Conservation (phyloP, 2,888 invertebrate species). For the Griposia aprilina region DNA sequence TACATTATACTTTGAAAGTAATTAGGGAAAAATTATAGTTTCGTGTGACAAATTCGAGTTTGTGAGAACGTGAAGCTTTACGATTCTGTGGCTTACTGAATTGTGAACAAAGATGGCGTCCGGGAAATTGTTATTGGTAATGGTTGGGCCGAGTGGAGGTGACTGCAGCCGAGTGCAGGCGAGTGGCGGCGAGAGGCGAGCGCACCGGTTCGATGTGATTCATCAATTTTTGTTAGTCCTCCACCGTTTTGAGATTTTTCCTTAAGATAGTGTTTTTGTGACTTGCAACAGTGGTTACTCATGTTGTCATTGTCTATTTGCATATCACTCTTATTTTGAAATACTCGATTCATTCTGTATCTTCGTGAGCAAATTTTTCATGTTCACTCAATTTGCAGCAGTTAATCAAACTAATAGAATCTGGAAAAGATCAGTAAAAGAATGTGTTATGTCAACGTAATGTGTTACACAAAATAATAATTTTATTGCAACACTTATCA, state of each 20-base stretch:
- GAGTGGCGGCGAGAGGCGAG: constrained; percentile 58
- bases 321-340: constrained; percentile 65
- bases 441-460: not conserved
- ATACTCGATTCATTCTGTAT: constrained; percentile 47
- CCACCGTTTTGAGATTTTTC: constrained; percentile 72
- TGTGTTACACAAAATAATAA: not conserved
- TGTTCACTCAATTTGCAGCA: constrained; percentile 14
- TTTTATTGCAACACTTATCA: not conserved
- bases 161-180: constrained; percentile 57
- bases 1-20: constrained; percentile 35
- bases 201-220: constrained; percentile 73
- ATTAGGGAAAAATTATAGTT: constrained; percentile 50
- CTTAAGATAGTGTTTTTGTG: constrained; percentile 60
- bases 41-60: constrained; percentile 61
- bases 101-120: constrained; percentile 83
- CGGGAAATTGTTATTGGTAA: constrained; percentile 83
- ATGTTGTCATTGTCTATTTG: constrained; percentile 73
- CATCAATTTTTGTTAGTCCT: constrained; percentile 81
- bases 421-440: not conserved
- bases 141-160: constrained; percentile 68
- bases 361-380: constrained; percentile 32
- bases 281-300: constrained; percentile 64
- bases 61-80: constrained; percentile 63
- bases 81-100: constrained; percentile 75
- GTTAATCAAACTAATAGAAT: not conserved